phyloP scores from a whole-genome alignment of 1,140 invertebrate genomes.

The Drosophila ohnishii region DNA sequence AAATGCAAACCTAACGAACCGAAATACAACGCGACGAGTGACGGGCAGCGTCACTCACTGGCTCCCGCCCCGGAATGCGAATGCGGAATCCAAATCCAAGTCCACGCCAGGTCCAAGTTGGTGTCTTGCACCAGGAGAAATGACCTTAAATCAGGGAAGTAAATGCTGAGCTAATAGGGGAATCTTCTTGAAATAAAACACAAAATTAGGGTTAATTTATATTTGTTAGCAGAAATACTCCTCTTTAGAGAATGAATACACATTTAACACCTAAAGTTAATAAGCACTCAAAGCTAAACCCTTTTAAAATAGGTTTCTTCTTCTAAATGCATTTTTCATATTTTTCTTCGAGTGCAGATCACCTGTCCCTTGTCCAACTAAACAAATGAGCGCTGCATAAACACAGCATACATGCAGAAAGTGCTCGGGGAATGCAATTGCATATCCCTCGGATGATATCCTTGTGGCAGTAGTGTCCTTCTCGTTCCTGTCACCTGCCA shows the following conservation, averaged over 20 bases:
- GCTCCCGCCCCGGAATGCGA: slow-evolving; percentile 13
- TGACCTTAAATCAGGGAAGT: no score
- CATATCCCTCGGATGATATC: slow-evolving; percentile 20
- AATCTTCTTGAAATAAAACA: neutral
- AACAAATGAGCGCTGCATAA: slow-evolving; percentile 70
- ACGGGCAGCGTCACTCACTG: slow-evolving; percentile 59
- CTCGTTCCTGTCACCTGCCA: slow-evolving; percentile 40
- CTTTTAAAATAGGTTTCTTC: neutral
- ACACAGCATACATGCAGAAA: slow-evolving; percentile 47
- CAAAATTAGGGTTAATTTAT: no score
- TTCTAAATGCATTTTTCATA: neutral
- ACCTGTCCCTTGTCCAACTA: slow-evolving; percentile 39
- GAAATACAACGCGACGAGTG: slow-evolving; percentile 77
- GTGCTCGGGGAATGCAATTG: slow-evolving; percentile 4
- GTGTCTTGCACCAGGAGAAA: slow-evolving; percentile 1
- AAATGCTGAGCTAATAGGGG: neutral
- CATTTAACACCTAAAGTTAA: neutral
- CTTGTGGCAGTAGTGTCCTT: slow-evolving; percentile 26
- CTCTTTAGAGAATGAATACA: neutral
- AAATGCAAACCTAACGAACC: slow-evolving; percentile 80
- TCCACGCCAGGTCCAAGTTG: slow-evolving; percentile 21
- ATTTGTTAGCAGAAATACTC: no score
- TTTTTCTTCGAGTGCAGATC: slow-evolving; percentile 3
- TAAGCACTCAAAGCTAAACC: neutral
- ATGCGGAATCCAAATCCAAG: slow-evolving; percentile 29